phyloP scores from a whole-genome alignment of 2,888 invertebrate genomes.

The Choristoneura rosaceana region DNA sequence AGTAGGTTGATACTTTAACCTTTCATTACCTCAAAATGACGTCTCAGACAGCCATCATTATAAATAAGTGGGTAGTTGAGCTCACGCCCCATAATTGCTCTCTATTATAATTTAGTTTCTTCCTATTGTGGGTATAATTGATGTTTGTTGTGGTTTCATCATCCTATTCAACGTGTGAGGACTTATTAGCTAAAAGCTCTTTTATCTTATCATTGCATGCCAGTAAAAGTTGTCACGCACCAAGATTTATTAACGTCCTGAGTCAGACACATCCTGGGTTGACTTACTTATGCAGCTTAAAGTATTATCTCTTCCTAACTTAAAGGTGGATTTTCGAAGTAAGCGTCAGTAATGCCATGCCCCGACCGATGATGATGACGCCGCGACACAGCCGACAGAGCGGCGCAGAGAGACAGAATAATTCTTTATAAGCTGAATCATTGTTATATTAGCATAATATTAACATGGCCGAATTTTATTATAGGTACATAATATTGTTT shows the following conservation, averaged over 20 bases:
- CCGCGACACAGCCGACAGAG: too few species aligned
- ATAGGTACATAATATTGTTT: too few species aligned
- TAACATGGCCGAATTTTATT: too few species aligned
- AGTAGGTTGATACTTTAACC: constrained; percentile 11
- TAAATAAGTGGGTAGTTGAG: constrained; percentile 24
- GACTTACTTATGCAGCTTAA: constrained; percentile 19
- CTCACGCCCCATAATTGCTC: constrained; percentile 36
- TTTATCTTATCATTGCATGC: constrained; percentile 43
- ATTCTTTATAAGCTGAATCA: too few species aligned
- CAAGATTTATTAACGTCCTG: constrained; percentile 40
- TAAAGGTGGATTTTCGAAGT: background rate
- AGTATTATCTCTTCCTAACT: constrained; percentile 30
- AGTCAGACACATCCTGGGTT: constrained; percentile 33
- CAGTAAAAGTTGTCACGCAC: constrained; percentile 29
- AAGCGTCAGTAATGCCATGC: too few species aligned
- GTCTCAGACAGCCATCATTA: constrained; percentile 13
- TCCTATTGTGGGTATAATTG: constrained; percentile 32
- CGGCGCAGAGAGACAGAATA: too few species aligned
- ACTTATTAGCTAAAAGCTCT: constrained; percentile 15
- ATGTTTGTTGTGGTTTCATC: constrained; percentile 30
- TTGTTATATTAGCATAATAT: too few species aligned
- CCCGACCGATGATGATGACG: too few species aligned
- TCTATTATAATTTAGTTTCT: constrained; percentile 36
- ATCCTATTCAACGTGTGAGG: constrained; percentile 23
- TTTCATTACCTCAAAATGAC: constrained; percentile 40